Conservation (phyloP, 2,797 vertebrate genomes). For the Chiropotes sagulatus region DNA sequence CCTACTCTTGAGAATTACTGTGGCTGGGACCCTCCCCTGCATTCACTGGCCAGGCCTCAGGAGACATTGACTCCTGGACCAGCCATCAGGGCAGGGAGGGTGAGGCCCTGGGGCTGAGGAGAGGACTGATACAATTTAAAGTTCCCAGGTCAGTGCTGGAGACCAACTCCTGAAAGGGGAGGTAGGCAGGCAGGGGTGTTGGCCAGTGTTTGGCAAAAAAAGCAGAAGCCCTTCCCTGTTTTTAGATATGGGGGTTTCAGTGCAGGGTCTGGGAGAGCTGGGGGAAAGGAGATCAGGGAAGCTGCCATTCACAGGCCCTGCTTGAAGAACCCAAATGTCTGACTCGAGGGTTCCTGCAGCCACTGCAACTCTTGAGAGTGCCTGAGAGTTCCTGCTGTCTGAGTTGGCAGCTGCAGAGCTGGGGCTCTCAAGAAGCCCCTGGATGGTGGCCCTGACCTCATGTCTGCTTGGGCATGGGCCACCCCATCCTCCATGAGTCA, state of each 20-base stretch:
- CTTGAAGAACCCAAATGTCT: rapidly evolving
- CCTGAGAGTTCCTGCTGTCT: rapidly evolving
- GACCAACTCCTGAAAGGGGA: not conserved
- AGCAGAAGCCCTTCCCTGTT: not conserved
- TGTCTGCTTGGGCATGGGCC: rapidly evolving
- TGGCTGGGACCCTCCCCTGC: not conserved
- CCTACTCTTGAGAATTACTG: not conserved
- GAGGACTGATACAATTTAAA: rapidly evolving
- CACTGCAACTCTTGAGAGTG: rapidly evolving
- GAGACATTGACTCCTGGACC: too few relatives aligned
- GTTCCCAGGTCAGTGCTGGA: not conserved
- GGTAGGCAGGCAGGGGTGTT: not conserved
- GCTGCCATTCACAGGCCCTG: too few relatives aligned
- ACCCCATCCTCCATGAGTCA: rapidly evolving
- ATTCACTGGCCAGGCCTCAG: too few relatives aligned
- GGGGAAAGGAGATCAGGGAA: not conserved
- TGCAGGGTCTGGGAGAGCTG: not conserved
- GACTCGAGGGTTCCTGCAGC: not conserved
- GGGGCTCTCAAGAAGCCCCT: not conserved
- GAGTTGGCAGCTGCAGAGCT: not conserved
- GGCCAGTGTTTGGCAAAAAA: rapidly evolving
- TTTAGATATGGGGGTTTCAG: too few relatives aligned
- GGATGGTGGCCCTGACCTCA: too few relatives aligned
- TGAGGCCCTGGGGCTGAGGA: not conserved
- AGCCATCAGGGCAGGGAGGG: rapidly evolving